Percentiles rank a stretch among this genome's conserved stretches.
Evolutionary conservation across 2,113 vertebrate species (phyloP).

Genomic region (Danio rerio): GRCz12tu NC_133189.1:50033001-50033500

Average conservation of each 20-base stretch:
- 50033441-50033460: constrained; percentile 81
- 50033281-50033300: constrained; percentile 56
- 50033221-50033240: constrained; percentile 4
- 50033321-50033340: not conserved
- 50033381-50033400: constrained; percentile 46
- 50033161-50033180: constrained; percentile 38
- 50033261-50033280: constrained; percentile 56
- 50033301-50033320: constrained; percentile 66
- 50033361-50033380: constrained; percentile 64
- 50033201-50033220: constrained; percentile 5
- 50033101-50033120: not conserved
- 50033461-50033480: constrained; percentile 81
- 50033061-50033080: constrained; percentile 12
- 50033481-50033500: constrained; percentile 26
- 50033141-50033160: constrained; percentile 68
- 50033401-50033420: constrained; percentile 46
- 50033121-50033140: constrained; percentile 20
- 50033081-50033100: not conserved
- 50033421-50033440: constrained; percentile 80
- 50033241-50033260: constrained; percentile 45
- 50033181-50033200: constrained; percentile 14
- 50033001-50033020: not conserved
- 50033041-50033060: not conserved
- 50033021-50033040: not conserved
- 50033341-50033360: constrained; percentile 62